A percentile compares a stretch with the other conserved stretches of the same genome.
phyloP scores from a whole-genome alignment of 2,888 invertebrate species.

The Congeria kusceri region DNA sequence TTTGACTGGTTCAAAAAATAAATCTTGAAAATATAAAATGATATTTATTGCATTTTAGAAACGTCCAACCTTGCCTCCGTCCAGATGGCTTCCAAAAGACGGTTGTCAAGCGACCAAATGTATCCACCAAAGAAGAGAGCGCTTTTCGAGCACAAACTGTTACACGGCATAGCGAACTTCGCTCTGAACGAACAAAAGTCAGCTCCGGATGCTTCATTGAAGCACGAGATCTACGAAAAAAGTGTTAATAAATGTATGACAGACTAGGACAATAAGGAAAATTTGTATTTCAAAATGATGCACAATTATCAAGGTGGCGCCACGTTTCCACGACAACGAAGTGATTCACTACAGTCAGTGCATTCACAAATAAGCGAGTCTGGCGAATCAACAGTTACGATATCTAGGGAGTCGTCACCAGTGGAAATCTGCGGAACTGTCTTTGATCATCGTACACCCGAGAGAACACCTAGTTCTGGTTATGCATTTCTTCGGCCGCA shows the following conservation, averaged over 20 bases:
- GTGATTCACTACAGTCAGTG: constrained; percentile 45
- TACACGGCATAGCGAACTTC: constrained; percentile 21
- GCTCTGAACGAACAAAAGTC: constrained; percentile 4
- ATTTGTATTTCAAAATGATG: neutral
- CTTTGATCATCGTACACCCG: constrained; percentile 50
- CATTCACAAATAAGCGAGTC: constrained; percentile 24
- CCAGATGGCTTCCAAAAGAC: constrained; percentile 37
- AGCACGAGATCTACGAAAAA: neutral
- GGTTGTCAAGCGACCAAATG: constrained; percentile 19
- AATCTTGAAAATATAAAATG: too few relatives aligned
- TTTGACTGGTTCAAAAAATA: too few relatives aligned
- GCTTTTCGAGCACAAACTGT: constrained; percentile 39
- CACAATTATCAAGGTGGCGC: neutral
- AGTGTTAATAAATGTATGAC: neutral
- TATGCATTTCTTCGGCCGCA: constrained; percentile 18
- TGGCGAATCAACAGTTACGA: constrained; percentile 4
- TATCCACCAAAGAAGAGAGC: constrained; percentile 61
- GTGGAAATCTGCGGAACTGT: constrained; percentile 2
- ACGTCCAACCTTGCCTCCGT: neutral
- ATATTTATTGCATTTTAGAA: neutral
- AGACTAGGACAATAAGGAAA: neutral
- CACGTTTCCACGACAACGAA: constrained; percentile 17
- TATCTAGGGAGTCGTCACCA: constrained; percentile 41
- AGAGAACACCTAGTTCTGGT: constrained; percentile 33
- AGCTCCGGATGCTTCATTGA: neutral